phyloP scores from a whole-genome alignment of 2,113 vertebrate species.

The Harpagus bidentatus region DNA sequence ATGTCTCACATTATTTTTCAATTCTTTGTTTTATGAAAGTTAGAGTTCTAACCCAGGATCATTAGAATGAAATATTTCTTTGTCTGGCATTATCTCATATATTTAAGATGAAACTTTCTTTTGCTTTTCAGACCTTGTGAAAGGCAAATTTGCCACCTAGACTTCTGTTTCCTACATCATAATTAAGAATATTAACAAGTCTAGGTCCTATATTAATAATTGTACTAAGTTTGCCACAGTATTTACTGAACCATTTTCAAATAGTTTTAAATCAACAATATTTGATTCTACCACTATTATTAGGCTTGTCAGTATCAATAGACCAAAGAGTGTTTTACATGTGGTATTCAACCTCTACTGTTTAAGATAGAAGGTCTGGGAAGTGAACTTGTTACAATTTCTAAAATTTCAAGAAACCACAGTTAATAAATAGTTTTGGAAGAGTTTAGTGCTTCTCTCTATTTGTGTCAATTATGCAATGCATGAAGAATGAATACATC shows the following conservation, averaged over 20 bases:
- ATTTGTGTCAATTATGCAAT: background rate
- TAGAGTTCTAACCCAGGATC: background rate
- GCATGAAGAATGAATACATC: background rate
- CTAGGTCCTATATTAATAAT: background rate
- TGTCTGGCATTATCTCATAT: background rate
- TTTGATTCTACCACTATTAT: background rate
- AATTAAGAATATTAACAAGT: background rate
- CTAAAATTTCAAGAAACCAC: background rate
- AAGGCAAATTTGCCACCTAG: background rate
- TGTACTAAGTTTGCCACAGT: background rate
- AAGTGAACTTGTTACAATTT: background rate
- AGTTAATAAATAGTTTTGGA: background rate
- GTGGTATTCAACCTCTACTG: background rate
- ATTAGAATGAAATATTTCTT: background rate
- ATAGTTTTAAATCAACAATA: background rate
- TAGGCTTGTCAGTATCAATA: background rate
- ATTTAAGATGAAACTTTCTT: background rate
- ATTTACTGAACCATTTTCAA: background rate
- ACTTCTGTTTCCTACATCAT: background rate
- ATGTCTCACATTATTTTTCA: background rate
- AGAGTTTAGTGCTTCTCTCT: background rate
- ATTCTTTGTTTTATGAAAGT: background rate
- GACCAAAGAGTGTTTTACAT: background rate
- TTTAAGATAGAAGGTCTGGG: background rate
- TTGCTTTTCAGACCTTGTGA: background rate